A percentile compares a stretch with the other conserved stretches of the same genome.
phyloP scores from a whole-genome alignment of 2,113 vertebrate species.

The Mus spicilegus region DNA sequence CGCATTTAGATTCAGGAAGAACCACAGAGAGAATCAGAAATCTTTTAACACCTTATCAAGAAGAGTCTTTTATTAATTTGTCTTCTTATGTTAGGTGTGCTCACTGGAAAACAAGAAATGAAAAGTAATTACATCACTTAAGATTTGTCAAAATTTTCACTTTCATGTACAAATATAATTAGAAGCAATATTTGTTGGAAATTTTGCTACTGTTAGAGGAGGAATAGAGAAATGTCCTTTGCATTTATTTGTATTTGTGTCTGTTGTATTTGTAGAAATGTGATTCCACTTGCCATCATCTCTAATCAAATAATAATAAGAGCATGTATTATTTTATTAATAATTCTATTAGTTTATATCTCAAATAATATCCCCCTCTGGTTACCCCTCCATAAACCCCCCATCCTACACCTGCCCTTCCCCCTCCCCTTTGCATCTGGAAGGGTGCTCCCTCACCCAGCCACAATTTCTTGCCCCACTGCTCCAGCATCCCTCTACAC shows the following conservation, averaged over 20 bases:
- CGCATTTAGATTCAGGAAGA: background rate
- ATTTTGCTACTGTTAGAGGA: background rate
- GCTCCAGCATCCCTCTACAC: no score
- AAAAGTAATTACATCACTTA: background rate
- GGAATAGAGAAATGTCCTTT: background rate
- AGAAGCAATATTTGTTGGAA: background rate
- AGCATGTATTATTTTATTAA: background rate
- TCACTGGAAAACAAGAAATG: background rate
- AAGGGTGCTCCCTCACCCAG: no score
- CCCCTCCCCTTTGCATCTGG: no score
- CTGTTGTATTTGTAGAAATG: background rate
- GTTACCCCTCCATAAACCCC: no score
- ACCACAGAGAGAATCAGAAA: background rate
- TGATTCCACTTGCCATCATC: background rate
- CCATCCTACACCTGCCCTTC: no score
- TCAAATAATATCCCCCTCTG: no score
- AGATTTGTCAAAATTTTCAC: background rate
- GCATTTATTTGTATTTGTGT: background rate
- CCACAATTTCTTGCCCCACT: no score
- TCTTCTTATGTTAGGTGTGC: background rate
- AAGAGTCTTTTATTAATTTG: background rate
- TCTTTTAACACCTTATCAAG: background rate
- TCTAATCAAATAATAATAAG: background rate
- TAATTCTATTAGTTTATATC: no score
- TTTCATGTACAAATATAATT: background rate